Base-by-base conservation (phyloP, 2,888 invertebrate genomes). In the Xylota sylvarum region DNA sequence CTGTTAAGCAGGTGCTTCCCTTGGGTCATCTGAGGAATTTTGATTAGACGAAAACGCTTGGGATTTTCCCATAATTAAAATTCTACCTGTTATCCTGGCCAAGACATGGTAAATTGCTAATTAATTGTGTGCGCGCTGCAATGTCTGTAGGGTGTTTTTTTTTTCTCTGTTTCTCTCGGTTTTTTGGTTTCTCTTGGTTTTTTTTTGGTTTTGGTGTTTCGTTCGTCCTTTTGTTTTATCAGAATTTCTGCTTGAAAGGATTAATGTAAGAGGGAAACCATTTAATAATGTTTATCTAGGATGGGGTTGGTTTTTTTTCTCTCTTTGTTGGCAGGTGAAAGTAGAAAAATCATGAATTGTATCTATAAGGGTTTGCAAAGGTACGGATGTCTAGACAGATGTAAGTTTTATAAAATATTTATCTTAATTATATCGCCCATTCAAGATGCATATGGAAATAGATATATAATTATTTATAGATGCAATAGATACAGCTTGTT, bases 31-130 rank as follows among this genome's bases (percentile, higher is more conserved):
- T 55, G 48, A 30, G 30, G 86, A 86, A 86, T 86, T 86, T 86
- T 82, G 86, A 82, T 86, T 82, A 86, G 82, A 55, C 23, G 10
- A 19, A 23, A 64, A 46, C 32, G 72, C 32, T 82, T 32, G 55
- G 85, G 55, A 86, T 64, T 86, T 86, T 82, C 77, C 17, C 86
- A 82, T 82, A 73, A 82, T 86, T 86, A 78, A 86, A 86, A 82
- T 86, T 86, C 86, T 64, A 56, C 56, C 82, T 69, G 86, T 48
- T 82, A 73, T 64, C 78, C 30, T 62, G 60, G 56, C 35, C 46
- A 73, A 52, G 86, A 73, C 82, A 78, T 82, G 82, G 82, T 82
- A 82, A 86, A 82, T 86, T 82, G 73, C 72, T 86, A 86, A 86
- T 86, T 86, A 78, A 86, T 86, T 86, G 82, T 58, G 60, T 52